phyloP scores from a whole-genome alignment of 2,888 invertebrate genomes.

The Esperia sulphurella region DNA sequence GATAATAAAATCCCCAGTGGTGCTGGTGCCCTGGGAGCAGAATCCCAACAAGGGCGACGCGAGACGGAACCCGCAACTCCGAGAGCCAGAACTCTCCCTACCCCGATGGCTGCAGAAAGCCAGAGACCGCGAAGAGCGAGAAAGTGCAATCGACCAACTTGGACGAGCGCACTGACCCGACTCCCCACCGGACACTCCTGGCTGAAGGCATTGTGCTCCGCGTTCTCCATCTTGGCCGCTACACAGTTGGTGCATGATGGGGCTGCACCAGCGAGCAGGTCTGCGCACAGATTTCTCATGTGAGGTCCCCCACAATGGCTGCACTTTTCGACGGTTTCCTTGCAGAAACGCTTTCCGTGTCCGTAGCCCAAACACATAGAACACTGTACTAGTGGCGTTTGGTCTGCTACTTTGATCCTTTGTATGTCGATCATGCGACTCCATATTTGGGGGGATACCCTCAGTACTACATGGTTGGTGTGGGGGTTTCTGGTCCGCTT shows the following conservation, averaged over 20 bases:
- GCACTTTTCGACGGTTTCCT: neutral
- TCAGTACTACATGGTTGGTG: constrained; percentile 1
- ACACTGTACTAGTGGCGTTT: constrained; percentile 14
- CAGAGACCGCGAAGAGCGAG: no score
- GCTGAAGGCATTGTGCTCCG: no score
- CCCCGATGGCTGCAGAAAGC: no score
- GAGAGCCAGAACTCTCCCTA: neutral
- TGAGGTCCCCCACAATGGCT: constrained; percentile 10
- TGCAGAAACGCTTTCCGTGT: neutral
- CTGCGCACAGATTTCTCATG: neutral
- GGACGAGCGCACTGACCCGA: no score
- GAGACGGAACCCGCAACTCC: neutral
- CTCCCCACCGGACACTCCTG: no score
- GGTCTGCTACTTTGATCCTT: constrained; percentile 9
- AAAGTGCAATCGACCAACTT: no score
- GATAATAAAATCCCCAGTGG: no score
- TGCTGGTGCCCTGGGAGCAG: no score
- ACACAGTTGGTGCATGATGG: neutral
- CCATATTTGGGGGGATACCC: constrained; percentile 1
- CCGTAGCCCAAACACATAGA: neutral
- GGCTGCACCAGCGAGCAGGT: neutral
- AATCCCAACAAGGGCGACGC: no score
- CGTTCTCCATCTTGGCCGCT: no score
- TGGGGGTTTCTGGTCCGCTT: constrained; percentile 3
- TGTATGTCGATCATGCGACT: constrained; percentile 9